Base-by-base conservation (phyloP, 1,140 invertebrate species). In the Pogonus chalceus region DNA sequence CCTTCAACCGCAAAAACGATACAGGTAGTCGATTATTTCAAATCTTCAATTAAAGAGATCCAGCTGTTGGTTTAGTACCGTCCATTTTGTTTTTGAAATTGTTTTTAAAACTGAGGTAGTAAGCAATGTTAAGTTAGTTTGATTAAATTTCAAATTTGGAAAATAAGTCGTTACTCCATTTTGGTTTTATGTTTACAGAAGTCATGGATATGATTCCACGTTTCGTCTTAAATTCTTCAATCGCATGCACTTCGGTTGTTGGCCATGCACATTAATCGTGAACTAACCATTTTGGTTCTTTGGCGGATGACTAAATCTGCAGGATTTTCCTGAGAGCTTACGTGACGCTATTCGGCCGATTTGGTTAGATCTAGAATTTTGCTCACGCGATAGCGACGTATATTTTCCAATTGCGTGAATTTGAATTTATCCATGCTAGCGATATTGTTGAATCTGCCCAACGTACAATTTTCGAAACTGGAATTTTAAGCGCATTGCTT, bases 251-350 rank as follows among this genome's bases (percentile, higher is more conserved):
- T 12, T 4, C 3, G 18, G 18, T 43, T 16, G n/a, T 49, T 3
- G 48, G 50, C 50, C 50, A 48, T 18, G 23, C 18, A 14, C 18
- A 2, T 31, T 21, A 16, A 12, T 16, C 9, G 21, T 21, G 20
- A 21, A 4, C 21, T 14, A 58, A 26, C 53, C 59, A 68, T 4
- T 22, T 0, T 22, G 69, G 68, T 16, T 68, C 68, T 14, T 58
- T 2, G 64, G 21, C 67, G 55, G 1, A 65, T 67, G 23, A 66
- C 43, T 9, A 62, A n/a, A 54, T 70, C 66, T 0, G 67, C 69
- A 2, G 64, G 67, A 56, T 70, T 71, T 2, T 65, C 54, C 0
- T 57, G 12, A 0, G 63, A 56, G 14, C 49, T 23, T 10, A 71
- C 59, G 50, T 72, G 62, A 1, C 49, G 46, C 68, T 66, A 71